Percentiles rank a stretch among this genome's conserved stretches.
These are phyloP conservation scores for Turritopsis dohrnii DNA, from an alignment of 30 jellyfish, hydroid and myxozoan genomes.

Conservation along the genomic window DNA sequence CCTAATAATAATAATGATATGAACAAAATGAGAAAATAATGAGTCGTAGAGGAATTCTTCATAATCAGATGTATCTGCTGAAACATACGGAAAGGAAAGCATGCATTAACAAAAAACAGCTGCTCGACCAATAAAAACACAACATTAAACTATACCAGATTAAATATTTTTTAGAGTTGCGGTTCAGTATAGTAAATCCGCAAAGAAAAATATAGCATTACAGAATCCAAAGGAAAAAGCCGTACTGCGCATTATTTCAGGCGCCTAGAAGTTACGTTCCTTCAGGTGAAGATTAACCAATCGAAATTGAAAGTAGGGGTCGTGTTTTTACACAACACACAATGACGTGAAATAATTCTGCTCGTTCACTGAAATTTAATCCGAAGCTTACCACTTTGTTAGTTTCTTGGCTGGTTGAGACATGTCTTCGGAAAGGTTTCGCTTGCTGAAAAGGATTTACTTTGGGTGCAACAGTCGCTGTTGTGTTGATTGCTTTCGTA, in stretches of 20 bases:
- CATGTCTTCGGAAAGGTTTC: slow-evolving; percentile 34
- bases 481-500: not conserved
- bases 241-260: not conserved
- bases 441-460: slow-evolving; percentile 18
- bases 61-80: too few species aligned
- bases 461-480: not conserved
- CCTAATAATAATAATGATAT: not conserved
- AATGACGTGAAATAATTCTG: not conserved
- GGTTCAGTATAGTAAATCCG: not conserved
- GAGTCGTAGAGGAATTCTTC: not conserved
- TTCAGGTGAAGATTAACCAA: not conserved
- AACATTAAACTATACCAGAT: not conserved
- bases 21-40: too few species aligned
- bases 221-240: not conserved
- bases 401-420: not conserved
- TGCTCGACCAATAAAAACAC: not conserved
- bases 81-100: not conserved
- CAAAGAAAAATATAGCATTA: not conserved
- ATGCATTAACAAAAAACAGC: not conserved
- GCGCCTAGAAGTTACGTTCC: not conserved
- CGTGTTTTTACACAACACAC: too few species aligned
- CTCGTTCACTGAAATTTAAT: not conserved
- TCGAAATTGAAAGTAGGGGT: too few species aligned
- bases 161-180: not conserved
- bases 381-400: not conserved